A percentile compares a stretch with the other conserved stretches of the same genome.
These are phyloP conservation scores for Lepidurus couesii DNA, from an alignment of 1,140 invertebrate genomes.

Conservation along the genomic window DNA sequence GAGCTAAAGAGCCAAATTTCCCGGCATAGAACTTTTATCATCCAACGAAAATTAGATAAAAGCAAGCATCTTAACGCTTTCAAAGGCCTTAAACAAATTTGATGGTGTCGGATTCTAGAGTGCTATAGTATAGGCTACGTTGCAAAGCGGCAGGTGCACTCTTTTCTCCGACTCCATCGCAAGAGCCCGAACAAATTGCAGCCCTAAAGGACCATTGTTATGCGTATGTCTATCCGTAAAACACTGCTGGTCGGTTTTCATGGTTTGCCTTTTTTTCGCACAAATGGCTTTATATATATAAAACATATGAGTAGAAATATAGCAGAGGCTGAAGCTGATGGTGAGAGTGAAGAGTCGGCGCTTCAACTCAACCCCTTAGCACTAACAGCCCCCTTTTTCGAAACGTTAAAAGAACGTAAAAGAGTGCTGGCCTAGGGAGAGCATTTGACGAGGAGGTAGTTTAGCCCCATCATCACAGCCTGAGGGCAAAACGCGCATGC, in stretches of 20 bases:
- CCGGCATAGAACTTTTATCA: neutral
- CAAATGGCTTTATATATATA: neutral
- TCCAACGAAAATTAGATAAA: neutral
- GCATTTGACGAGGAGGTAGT: conserved; percentile 4
- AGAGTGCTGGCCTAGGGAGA: neutral
- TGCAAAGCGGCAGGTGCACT: neutral
- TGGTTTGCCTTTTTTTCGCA: conserved; percentile 3
- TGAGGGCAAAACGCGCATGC: neutral
- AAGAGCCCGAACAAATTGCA: neutral
- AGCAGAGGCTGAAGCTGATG: conserved; percentile 8
- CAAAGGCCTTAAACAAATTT: neutral
- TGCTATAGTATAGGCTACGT: neutral
- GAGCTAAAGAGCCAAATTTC: neutral
- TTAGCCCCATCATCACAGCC: neutral
- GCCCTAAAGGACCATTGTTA: conserved; percentile 1
- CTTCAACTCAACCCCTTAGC: conserved; percentile 1
- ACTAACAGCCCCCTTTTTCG: neutral
- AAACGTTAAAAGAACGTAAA: neutral
- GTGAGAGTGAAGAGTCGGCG: neutral
- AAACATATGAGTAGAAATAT: neutral
- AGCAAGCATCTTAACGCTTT: neutral
- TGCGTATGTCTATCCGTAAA: conserved; percentile 7
- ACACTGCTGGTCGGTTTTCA: conserved; percentile 21
- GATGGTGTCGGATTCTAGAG: neutral
- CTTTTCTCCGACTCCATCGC: neutral